Evolutionary conservation across 1,140 invertebrate species (phyloP).

Genomic region (Drosophila simulans): DNA sequence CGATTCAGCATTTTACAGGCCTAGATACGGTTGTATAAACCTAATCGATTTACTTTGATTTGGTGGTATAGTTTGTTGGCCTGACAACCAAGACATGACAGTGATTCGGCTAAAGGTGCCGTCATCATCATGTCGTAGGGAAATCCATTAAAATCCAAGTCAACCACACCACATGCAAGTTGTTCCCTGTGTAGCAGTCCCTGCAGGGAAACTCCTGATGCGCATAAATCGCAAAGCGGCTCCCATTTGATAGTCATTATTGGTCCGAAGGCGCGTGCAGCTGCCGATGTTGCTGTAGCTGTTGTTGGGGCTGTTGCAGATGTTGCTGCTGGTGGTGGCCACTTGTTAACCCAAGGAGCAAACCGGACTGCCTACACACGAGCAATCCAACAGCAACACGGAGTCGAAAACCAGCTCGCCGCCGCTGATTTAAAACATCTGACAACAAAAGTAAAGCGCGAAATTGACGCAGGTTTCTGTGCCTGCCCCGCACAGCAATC

Average conservation of each 20-base stretch:
- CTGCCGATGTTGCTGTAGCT: constrained; percentile 33
- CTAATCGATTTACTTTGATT: too few relatives aligned
- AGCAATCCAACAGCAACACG: constrained; percentile 11
- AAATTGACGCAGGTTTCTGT: constrained; percentile 79
- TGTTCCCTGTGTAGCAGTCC: neutral
- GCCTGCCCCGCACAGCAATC: constrained; percentile 16
- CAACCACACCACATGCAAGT: neutral
- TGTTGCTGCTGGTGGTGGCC: constrained; percentile 54
- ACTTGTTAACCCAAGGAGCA: constrained; percentile 80
- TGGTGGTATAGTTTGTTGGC: too few relatives aligned
- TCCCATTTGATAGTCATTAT: constrained; percentile 81
- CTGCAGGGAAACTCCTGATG: constrained; percentile 49
- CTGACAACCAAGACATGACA: too few relatives aligned
- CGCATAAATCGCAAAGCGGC: constrained; percentile 78
- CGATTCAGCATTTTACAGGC: too few relatives aligned
- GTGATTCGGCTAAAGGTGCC: too few relatives aligned
- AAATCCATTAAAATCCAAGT: neutral
- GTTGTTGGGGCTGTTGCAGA: neutral
- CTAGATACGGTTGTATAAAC: too few relatives aligned
- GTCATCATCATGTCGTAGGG: neutral
- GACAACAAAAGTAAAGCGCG: constrained; percentile 83
- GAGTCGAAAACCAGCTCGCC: constrained; percentile 43
- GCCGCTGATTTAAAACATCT: constrained; percentile 79
- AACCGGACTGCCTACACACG: constrained; percentile 76
- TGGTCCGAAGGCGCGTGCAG: constrained; percentile 73